A percentile compares a stretch with the other conserved stretches of the same genome.
phyloP scores from a whole-genome alignment of 2,888 invertebrate genomes.

The Oscheius sp. region DNA sequence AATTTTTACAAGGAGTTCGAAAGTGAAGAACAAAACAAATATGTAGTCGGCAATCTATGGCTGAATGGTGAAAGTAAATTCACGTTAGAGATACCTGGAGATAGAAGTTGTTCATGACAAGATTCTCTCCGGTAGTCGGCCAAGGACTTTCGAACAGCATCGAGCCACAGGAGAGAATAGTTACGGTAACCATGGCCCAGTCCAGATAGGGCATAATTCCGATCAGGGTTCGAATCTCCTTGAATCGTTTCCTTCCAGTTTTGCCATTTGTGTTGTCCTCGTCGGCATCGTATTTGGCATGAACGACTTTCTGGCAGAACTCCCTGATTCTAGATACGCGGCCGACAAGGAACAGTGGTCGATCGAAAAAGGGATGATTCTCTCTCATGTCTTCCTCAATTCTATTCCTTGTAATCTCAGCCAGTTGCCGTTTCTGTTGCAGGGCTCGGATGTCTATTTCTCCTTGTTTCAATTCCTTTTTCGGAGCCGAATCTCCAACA shows the following conservation, averaged over 20 bases:
- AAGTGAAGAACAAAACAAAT: conserved; percentile 97
- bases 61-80: neutral
- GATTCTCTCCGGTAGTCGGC: conserved; percentile 71
- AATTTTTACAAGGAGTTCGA: conserved; percentile 93
- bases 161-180: conserved; percentile 94
- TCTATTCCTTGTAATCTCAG: conserved; percentile 82
- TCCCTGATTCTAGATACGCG: conserved; percentile 85
- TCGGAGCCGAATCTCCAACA: conserved; percentile 61
- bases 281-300: conserved; percentile 93
- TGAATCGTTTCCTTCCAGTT: conserved; percentile 62
- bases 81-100: conserved; percentile 80
- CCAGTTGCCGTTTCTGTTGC: conserved; percentile 95
- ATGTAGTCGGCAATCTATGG: conserved; percentile 86
- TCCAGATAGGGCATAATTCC: conserved; percentile 98
- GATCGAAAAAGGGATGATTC: conserved; percentile 98
- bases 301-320: conserved; percentile 93
- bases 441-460: conserved; percentile 78
- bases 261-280: conserved; percentile 57
- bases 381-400: conserved; percentile 92
- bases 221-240: conserved; percentile 85
- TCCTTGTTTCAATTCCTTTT: conserved; percentile 62
- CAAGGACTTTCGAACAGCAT: conserved; percentile 99
- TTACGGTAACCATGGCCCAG: conserved; percentile 99
- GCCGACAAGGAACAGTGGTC: conserved; percentile 94
- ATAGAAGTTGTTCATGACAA: conserved; percentile 93